Base-by-base conservation (phyloP, 1,140 invertebrate genomes). In the Telenomus remus region DNA sequence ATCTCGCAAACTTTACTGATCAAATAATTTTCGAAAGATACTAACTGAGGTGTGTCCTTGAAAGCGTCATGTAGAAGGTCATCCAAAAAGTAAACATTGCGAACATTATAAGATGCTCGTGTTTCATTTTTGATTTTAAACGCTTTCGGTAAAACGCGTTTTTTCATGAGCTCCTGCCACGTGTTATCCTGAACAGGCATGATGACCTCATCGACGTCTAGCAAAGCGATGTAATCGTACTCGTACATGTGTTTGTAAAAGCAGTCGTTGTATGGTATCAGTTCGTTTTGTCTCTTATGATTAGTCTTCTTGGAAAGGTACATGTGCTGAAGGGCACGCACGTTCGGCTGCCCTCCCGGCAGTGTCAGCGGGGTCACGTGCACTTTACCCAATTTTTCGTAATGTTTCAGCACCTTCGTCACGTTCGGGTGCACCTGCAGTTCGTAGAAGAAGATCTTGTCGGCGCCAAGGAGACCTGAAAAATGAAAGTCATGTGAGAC, bases 251-350 rank as follows among this genome's bases (percentile, higher is more conserved):
- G 95, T 78, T 96, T 94, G 87, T 98, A 98, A 4, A 98, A 89
- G 81, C 97, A 98, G 83, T 98, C 97, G 86, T 98, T 98, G 89
- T 98, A 98, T 0, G 97, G 96, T 76, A 98, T 97, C 37, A 98
- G 89, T 85, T 98, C 97, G 85, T 98, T 97, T 81, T 98, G 95
- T 9, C 97, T 89, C 84, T 98, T 98, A 85, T 97, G 92, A 80
- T 95, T 97, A 1, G 94, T 93, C 84, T 95, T 96, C 83, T 95
- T 95, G 46, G 94, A 94, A 4, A 97, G 89, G 79, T 96, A 97
- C 84, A 96, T 90, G 84, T 97, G 95, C 80, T 96, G 93, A 53
- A 97, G 93, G 0, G 93, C 92, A 0, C 95, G 95, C 6, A 95
- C 91, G 81, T 98, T 98, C 0, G 96, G 96, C 80, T 96, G 95